A percentile compares a stretch with the other conserved stretches of the same genome.
These are phyloP conservation scores for Leptothorax acervorum DNA, from an alignment of 2,888 invertebrate genomes.

Conservation along the genomic window DNA sequence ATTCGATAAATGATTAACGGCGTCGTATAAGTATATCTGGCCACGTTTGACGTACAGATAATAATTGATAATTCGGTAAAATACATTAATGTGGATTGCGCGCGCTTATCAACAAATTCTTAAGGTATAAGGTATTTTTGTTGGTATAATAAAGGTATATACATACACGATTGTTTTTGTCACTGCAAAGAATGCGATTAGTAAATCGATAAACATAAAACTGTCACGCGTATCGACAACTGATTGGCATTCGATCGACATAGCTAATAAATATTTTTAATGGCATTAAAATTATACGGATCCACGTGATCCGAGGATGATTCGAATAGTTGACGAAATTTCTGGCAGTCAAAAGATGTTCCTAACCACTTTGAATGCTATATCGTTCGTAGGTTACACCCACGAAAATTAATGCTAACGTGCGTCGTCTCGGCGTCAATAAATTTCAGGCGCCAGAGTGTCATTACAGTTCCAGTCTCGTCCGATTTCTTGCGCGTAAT, in stretches of 20 bases:
- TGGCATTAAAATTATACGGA: neutral
- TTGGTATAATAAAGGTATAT: neutral
- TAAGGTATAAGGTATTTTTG: neutral
- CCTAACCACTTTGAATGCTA: constrained; percentile 36
- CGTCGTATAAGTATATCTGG: neutral
- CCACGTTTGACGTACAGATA: neutral
- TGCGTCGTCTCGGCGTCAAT: neutral
- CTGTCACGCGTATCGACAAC: neutral
- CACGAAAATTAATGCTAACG: constrained; percentile 19
- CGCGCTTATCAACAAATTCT: neutral
- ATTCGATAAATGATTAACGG: neutral
- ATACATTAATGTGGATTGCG: neutral
- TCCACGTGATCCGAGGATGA: constrained; percentile 21
- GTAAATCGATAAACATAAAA: neutral
- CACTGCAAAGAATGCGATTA: neutral
- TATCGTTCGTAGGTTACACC: constrained; percentile 24
- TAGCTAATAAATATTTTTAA: constrained; percentile 1
- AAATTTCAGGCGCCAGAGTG: neutral
- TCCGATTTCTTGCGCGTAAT: neutral
- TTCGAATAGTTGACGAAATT: constrained; percentile 56
- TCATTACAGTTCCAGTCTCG: constrained; percentile 41
- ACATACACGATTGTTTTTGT: neutral
- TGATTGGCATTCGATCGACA: constrained; percentile 24
- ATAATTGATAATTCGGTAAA: constrained; percentile 27
- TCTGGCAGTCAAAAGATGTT: constrained; percentile 56